Evolutionary conservation across 2,797 vertebrate genomes (phyloP).

Genomic region (Labeo calbasu): DNA sequence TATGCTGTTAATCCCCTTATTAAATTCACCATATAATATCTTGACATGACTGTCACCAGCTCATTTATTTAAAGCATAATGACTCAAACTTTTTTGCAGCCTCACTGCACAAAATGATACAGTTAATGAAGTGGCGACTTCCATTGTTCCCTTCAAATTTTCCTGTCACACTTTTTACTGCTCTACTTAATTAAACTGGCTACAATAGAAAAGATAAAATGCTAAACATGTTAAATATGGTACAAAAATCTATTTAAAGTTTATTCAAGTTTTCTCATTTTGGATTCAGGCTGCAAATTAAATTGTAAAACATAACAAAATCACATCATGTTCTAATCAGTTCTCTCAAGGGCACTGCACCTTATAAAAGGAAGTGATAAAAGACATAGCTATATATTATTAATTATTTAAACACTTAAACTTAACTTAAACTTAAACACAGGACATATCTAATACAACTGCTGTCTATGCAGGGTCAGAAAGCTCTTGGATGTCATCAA

Average conservation of each 20-base stretch:
- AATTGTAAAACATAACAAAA: not conserved
- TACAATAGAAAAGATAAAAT: slow-evolving; percentile 5
- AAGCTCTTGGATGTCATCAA: too few species aligned
- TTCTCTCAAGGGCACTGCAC: not conserved
- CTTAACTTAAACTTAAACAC: not conserved
- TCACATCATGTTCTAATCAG: not conserved
- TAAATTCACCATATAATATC: not conserved
- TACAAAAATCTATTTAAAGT: not conserved
- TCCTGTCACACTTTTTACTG: not conserved
- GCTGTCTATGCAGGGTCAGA: too few species aligned
- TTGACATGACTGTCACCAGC: not conserved
- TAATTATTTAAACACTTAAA: not conserved
- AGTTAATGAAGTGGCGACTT: slow-evolving; percentile 20
- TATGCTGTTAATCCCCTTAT: not conserved
- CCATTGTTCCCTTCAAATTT: not conserved
- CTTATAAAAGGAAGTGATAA: not conserved
- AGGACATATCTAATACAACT: not conserved
- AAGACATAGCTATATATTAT: not conserved
- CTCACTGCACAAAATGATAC: not conserved
- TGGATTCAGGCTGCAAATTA: not conserved
- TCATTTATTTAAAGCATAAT: slow-evolving; percentile 40
- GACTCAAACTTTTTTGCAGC: slow-evolving; percentile 15
- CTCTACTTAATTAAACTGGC: not conserved
- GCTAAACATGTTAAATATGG: not conserved
- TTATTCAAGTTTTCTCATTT: not conserved